Evolutionary conservation across 2,888 invertebrate species (phyloP), one percentile per base, ranked within the genome.

Genomic region (Flexamia atlantica): DNA sequence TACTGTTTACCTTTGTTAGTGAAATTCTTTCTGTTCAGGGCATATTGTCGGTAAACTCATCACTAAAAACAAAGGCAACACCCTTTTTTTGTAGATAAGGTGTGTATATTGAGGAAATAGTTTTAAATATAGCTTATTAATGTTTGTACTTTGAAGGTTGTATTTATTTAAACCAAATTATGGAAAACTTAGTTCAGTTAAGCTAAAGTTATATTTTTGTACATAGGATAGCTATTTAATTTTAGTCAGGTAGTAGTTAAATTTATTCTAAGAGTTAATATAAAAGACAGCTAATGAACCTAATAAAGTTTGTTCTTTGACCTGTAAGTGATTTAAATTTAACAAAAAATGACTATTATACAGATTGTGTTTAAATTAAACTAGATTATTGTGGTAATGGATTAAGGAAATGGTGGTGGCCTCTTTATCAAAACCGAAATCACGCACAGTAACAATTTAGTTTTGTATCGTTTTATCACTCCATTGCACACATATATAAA

Each of bases 121-220:
- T 64, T 64, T 64, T 14, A 64, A 64, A 28, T 12, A 4, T 64
- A 64, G 64, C 25, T 64, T 28, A 23, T 57, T 46, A 12, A 28
- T 30, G 64, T 64, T 64, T 57, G 57, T 57, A 57, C 57, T 57
- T 57, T 64, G 25, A 28, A 64, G 64, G 64, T 64, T 64, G 64
- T 64, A 64, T 64, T 53, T 12, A 64, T 64, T 64, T 30, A 25
- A 28, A 64, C 64, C 25, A 4, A 28, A 9, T 64, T 14, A 28
- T 9, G 5, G 12, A 30, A 12, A 28, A 25, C 25, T 57, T 57
- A 14, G 3, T 64, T 64, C 14, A 64, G 30, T 64, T 17, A 12
- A 14, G 17, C 30, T 64, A 30, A 64, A 64, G 64, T 30, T 64
- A 64, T 64, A 64, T 64, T 64, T 64, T 64, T 64, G 64, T 64